A percentile compares a stretch with the other conserved stretches of the same genome.
Evolutionary conservation across 1,140 invertebrate species (phyloP).

Genomic region (Zaprionus ornatus): DNA sequence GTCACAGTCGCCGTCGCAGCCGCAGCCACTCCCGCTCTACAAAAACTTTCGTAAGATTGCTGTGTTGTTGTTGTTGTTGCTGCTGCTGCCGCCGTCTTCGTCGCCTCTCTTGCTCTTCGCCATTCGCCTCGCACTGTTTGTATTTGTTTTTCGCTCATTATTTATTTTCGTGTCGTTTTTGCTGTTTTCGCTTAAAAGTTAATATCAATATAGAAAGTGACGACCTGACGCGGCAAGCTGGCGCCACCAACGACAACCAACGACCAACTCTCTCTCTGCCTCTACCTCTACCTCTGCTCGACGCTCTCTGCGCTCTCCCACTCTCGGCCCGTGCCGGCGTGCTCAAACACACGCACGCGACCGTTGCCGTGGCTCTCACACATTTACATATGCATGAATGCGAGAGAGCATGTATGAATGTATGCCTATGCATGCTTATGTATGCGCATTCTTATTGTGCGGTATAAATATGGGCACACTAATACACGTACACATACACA

Average conservation of each 20-base stretch:
- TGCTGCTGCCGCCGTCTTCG: slow-evolving; percentile 4
- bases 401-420: neutral
- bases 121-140: slow-evolving; percentile 50
- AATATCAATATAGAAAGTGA: slow-evolving; percentile 82
- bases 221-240: slow-evolving; percentile 79
- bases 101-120: slow-evolving; percentile 1
- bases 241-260: slow-evolving; percentile 63
- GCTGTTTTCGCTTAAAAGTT: slow-evolving; percentile 82
- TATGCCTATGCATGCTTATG: neutral
- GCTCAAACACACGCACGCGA: slow-evolving; percentile 68
- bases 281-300: neutral
- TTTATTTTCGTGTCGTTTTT: slow-evolving; percentile 81
- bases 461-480: slow-evolving; percentile 28
- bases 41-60: slow-evolving; percentile 71
- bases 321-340: slow-evolving; percentile 47
- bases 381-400: slow-evolving; percentile 3
- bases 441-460: slow-evolving; percentile 2
- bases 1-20: slow-evolving; percentile 1
- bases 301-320: neutral
- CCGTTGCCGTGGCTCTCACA: slow-evolving; percentile 37
- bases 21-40: slow-evolving; percentile 39
- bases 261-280: slow-evolving; percentile 48
- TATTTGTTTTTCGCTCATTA: slow-evolving; percentile 81
- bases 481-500: slow-evolving; percentile 3
- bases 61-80: slow-evolving; percentile 11